Percentiles rank a stretch among this genome's conserved stretches.
Conservation (phyloP, 1,140 invertebrate species). For the Meloidogyne hapla region DNA sequence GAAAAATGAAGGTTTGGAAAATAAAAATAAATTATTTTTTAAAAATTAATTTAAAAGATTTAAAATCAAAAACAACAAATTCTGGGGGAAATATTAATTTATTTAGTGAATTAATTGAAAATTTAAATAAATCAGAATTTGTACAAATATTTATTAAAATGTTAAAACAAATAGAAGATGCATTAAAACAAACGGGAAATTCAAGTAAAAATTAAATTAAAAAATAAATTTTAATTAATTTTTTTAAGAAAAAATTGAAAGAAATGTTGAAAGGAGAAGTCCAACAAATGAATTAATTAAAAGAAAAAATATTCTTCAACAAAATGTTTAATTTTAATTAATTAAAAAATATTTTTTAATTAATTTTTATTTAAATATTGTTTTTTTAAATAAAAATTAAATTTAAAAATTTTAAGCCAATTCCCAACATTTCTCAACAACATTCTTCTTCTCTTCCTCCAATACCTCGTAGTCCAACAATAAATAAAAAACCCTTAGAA, state of each 20-base stretch:
- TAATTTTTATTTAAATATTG: no score
- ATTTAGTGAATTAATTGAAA: constrained; percentile 4
- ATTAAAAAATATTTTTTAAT: neutral
- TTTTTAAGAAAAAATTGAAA: neutral
- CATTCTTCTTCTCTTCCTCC: neutral
- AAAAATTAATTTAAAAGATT: neutral
- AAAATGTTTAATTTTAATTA: neutral
- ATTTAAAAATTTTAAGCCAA: no score
- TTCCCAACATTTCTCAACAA: neutral
- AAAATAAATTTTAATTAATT: neutral
- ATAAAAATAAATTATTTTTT: neutral
- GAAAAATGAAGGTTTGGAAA: no score
- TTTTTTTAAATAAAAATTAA: no score
- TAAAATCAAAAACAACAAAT: neutral
- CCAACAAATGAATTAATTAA: neutral
- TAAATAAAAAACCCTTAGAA: neutral
- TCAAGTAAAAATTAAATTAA: neutral
- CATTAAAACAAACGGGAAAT: neutral
- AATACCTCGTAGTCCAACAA: neutral
- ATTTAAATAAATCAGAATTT: constrained; percentile 3
- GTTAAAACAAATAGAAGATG: neutral
- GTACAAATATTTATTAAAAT: constrained; percentile 6
- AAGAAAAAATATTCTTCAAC: neutral
- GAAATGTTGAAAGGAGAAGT: neutral
- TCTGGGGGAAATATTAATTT: neutral